A percentile compares a stretch with the other conserved stretches of the same genome.
Evolutionary conservation across 2,797 vertebrate species (phyloP).

Genomic region (Silurus aristotelis): DNA sequence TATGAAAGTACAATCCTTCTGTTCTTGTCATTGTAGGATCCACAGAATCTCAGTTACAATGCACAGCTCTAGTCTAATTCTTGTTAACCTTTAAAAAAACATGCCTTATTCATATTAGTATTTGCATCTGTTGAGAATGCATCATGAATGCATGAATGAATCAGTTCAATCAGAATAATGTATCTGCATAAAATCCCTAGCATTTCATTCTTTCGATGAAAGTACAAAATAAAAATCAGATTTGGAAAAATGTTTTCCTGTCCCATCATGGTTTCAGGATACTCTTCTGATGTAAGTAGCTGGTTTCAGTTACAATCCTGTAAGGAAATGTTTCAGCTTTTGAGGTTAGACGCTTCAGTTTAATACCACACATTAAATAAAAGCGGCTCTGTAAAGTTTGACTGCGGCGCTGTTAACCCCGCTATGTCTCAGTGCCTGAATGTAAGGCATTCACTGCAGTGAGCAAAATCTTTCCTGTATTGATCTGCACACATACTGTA

Average conservation of each 20-base stretch:
- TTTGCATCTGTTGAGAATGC: background rate
- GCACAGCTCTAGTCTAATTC: background rate
- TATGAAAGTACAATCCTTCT: background rate
- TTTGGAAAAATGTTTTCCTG: slow-evolving; percentile 15
- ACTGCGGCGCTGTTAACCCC: slow-evolving; percentile 34
- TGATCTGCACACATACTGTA: background rate
- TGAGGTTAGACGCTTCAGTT: slow-evolving; percentile 2
- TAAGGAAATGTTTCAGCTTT: slow-evolving; percentile 17
- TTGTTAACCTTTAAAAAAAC: background rate
- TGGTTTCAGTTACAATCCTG: background rate
- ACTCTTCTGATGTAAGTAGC: slow-evolving; percentile 2
- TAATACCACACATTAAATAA: slow-evolving; percentile 14
- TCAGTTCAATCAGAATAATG: background rate
- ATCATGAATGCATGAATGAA: background rate
- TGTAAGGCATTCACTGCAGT: background rate
- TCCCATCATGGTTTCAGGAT: slow-evolving; percentile 11
- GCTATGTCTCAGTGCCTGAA: background rate
- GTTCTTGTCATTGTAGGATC: background rate
- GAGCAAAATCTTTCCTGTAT: slow-evolving; percentile 3
- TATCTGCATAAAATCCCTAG: background rate
- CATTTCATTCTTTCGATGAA: background rate
- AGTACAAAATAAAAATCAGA: background rate
- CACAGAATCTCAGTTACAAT: background rate
- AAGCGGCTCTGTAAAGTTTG: slow-evolving; percentile 32
- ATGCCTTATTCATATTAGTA: background rate